These are phyloP conservation scores for Cephus spinipes DNA, from an alignment of 2,888 invertebrate species.

Conservation along the genomic window DNA sequence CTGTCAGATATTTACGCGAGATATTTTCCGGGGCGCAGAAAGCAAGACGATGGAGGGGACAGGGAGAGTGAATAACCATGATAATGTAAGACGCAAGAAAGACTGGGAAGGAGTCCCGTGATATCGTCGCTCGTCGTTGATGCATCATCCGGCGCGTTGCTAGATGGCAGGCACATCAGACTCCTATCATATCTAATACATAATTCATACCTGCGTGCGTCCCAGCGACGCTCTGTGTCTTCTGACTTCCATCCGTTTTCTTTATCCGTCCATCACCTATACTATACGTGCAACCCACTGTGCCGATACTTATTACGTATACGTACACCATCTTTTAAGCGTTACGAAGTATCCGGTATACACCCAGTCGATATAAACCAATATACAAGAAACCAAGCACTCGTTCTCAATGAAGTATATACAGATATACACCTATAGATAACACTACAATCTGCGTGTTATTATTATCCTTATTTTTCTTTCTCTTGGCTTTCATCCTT, in stretches of 20 bases:
- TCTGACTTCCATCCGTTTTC: slow-evolving; percentile 7
- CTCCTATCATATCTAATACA: slow-evolving; percentile 59
- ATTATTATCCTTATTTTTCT: neutral
- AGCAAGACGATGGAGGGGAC: slow-evolving; percentile 6
- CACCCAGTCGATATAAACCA: neutral
- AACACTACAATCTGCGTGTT: neutral
- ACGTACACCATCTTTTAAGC: neutral
- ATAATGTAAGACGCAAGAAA: neutral
- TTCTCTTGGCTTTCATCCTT: neutral
- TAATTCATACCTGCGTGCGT: slow-evolving; percentile 53
- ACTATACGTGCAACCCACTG: neutral
- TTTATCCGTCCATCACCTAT: neutral
- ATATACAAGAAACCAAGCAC: neutral
- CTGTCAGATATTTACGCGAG: neutral
- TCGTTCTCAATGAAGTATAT: neutral
- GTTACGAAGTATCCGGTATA: neutral
- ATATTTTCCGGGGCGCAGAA: slow-evolving; percentile 11
- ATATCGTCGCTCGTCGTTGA: slow-evolving; percentile 35
- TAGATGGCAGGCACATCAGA: slow-evolving; percentile 51
- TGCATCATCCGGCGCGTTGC: slow-evolving; percentile 48
- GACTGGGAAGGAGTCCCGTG: slow-evolving; percentile 19
- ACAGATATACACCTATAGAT: neutral
- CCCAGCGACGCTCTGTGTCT: slow-evolving; percentile 23
- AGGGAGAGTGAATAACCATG: slow-evolving; percentile 4
- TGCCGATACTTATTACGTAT: neutral